Base-by-base conservation (phyloP, 2,797 vertebrate genomes). In the Rhinella marina region DNA sequence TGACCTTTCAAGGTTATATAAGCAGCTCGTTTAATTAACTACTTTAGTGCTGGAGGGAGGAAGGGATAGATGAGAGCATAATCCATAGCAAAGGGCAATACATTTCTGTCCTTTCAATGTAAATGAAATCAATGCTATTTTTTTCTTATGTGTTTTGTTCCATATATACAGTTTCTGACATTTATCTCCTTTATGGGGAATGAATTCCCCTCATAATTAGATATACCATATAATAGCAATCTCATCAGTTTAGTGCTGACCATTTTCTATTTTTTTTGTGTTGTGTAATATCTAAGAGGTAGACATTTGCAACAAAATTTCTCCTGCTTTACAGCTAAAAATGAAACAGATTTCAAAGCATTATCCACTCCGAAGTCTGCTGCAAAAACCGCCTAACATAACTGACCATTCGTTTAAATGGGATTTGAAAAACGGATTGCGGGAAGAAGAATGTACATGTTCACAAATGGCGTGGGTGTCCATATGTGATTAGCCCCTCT, bases 1-100 rank as follows among this genome's bases (percentile, higher is more conserved):
- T 86, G 88, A 89, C 85, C 85, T 87, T 87, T 86, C 85, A 89
- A 89, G 88, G 88, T 89, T 86, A 89, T 86, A 75, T 41, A 84
- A 89, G 85, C 88, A 86, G 85, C 88, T 83, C 76, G 77, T 86
- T 86, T 83, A 87, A 87, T 89, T 89, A 89, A 89, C 85, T 86
- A 80, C 88, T 89, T 83, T 87, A 81, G 41, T 82, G 80, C 88
- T 89, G 88, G 75, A 86, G 85, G 88, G 85, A 84, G 75, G 73
- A 84, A 70, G 19, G 66, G 52, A 83, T 85, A 32, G 62, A 29
- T 54, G 80, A 86, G 85, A 62, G 81, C 54, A 86, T 83, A 84
- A 89, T 87, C 81, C 75, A 86, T 87, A 57, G 50, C 14, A 77
- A 32, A 84, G 80, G 81, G 64, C 41, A 80, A 84, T 23, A 48